phyloP scores from a whole-genome alignment of 64 coral and sea anemone genomes.

The Porites lutea region DNA sequence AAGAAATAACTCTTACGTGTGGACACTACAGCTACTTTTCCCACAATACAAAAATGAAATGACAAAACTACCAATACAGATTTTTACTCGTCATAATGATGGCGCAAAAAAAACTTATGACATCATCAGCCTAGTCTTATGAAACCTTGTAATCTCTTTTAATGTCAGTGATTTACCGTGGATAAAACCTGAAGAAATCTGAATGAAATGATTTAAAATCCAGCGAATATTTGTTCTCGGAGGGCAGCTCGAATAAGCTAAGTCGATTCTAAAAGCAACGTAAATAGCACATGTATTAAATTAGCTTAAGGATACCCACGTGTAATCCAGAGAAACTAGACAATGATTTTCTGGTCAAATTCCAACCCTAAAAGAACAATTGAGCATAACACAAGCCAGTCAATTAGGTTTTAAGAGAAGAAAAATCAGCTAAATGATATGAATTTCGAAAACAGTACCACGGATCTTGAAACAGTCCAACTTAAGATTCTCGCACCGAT shows the following conservation, averaged over 20 bases:
- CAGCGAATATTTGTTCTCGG: too few species aligned
- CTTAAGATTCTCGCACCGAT: neutral
- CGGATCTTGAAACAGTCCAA: neutral
- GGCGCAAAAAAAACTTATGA: neutral
- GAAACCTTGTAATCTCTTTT: too few species aligned
- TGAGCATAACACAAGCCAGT: neutral
- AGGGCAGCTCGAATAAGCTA: too few species aligned
- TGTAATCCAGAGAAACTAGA: constrained; percentile 10
- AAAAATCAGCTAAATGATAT: neutral
- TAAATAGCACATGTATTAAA: too few species aligned
- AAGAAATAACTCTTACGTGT: too few species aligned
- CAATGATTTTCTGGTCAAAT: neutral
- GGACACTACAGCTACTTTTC: too few species aligned
- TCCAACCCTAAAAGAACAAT: constrained; percentile 12
- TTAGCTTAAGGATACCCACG: neutral
- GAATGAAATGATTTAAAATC: too few species aligned
- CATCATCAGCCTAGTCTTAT: neutral
- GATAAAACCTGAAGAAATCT: neutral
- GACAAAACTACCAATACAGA: too few species aligned
- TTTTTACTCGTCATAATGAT: neutral
- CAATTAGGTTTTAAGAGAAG: neutral
- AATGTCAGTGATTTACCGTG: neutral
- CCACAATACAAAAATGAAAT: too few species aligned
- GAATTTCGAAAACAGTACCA: neutral
- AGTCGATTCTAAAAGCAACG: too few species aligned